Percentiles rank a stretch among this genome's conserved stretches.
These are phyloP conservation scores for Acrocephalus scirpaceus DNA, from an alignment of 2,797 vertebrate genomes.

Conservation along the genomic window DNA sequence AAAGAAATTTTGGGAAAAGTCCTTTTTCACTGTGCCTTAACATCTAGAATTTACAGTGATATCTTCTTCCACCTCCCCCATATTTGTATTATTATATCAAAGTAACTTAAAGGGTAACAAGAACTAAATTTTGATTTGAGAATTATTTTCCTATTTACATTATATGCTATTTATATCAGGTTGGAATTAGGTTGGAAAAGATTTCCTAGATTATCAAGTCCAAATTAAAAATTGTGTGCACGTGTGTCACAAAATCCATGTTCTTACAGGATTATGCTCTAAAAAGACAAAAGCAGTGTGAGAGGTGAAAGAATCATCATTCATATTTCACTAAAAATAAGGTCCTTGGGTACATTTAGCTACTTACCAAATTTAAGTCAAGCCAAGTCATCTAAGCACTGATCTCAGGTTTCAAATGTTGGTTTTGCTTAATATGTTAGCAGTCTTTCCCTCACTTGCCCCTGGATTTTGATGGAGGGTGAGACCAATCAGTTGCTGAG, in stretches of 20 bases:
- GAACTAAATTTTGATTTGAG: not conserved
- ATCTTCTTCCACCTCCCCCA: not conserved
- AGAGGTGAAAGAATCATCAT: not conserved
- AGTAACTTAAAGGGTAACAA: not conserved
- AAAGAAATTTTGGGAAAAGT: not conserved
- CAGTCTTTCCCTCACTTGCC: not conserved
- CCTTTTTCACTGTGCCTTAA: not conserved
- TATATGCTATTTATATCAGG: not conserved
- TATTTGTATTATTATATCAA: not conserved
- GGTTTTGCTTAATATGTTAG: not conserved
- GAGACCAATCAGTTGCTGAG: not conserved
- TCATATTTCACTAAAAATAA: not conserved
- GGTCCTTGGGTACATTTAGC: not conserved
- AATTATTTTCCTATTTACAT: not conserved
- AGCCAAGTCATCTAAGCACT: not conserved
- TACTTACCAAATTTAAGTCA: not conserved
- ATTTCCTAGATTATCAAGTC: rapidly evolving
- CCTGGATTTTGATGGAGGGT: not conserved
- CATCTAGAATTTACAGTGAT: not conserved
- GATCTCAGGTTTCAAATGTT: not conserved
- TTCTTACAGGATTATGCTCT: not conserved
- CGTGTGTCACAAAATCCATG: not conserved
- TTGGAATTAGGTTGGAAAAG: not conserved
- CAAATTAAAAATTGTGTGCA: not conserved
- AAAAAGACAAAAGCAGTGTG: not conserved